phyloP scores from a whole-genome alignment of 2,113 vertebrate species.

The Gadus chalcogrammus region DNA sequence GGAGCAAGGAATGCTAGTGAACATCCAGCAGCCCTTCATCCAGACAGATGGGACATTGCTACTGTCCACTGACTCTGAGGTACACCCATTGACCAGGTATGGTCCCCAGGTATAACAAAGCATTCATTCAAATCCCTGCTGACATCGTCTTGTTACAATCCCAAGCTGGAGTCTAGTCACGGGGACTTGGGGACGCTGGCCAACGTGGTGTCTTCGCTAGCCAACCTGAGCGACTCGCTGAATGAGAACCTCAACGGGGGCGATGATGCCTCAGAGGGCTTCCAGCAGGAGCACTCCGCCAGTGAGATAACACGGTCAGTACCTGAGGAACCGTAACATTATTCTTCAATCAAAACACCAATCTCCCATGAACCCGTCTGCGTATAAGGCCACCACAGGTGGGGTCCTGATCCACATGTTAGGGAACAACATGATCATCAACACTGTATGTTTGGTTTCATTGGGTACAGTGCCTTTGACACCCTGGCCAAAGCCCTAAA shows the following conservation, averaged over 20 bases:
- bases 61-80: slow-evolving; percentile 89
- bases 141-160: neutral
- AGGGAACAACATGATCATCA: too few species aligned
- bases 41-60: slow-evolving; percentile 91
- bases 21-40: slow-evolving; percentile 96
- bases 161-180: slow-evolving; percentile 85
- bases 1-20: slow-evolving; percentile 97
- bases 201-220: slow-evolving; percentile 95
- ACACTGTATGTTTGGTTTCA: slow-evolving; percentile 6
- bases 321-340: neutral
- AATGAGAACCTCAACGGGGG: slow-evolving; percentile 89
- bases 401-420: too few species aligned
- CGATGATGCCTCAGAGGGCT: slow-evolving; percentile 78
- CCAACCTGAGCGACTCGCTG: slow-evolving; percentile 81
- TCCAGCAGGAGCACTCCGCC: slow-evolving; percentile 86
- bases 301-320: slow-evolving; percentile 93
- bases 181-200: slow-evolving; percentile 93
- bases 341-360: too few species aligned
- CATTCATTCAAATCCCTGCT: neutral
- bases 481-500: slow-evolving; percentile 98
- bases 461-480: slow-evolving; percentile 87
- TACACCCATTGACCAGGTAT: slow-evolving; percentile 43
- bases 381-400: too few species aligned
- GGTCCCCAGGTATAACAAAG: neutral
- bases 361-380: too few species aligned